These are phyloP conservation scores for Eubasilissa splendida DNA, from an alignment of 2,888 invertebrate genomes.

Conservation along the genomic window DNA sequence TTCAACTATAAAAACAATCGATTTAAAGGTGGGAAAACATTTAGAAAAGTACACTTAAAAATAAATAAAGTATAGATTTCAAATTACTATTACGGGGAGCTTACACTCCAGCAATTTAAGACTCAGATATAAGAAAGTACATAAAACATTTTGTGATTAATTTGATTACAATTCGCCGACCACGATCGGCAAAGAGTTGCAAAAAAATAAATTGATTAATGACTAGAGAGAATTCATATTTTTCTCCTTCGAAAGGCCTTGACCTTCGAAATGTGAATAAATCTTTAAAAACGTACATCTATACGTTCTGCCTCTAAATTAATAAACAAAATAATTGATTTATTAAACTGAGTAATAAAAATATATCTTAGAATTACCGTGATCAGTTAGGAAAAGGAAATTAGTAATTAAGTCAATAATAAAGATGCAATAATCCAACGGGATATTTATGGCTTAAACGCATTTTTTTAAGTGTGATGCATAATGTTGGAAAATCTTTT, in stretches of 20 bases:
- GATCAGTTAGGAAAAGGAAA: neutral
- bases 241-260: conserved; percentile 1
- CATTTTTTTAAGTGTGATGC: conserved; percentile 16
- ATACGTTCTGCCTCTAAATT: conserved; percentile 1
- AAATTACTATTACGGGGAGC: neutral
- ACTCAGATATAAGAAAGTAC: too few relatives aligned
- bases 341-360: conserved; percentile 16
- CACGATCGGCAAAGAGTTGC: too few relatives aligned
- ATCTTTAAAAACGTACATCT: neutral
- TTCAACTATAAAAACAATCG: conserved; percentile 11
- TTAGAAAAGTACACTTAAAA: conserved; percentile 4
- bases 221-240: conserved; percentile 36
- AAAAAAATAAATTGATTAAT: conserved; percentile 31
- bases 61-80: conserved; percentile 16
- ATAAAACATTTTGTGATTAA: too few relatives aligned
- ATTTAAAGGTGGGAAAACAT: conserved; percentile 14
- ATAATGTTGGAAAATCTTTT: conserved; percentile 15
- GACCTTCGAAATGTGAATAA: neutral
- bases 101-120: too few relatives aligned
- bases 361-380: neutral
- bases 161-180: too few relatives aligned
- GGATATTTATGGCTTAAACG: conserved; percentile 3
- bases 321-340: neutral
- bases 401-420: conserved; percentile 1
- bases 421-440: neutral